Conservation (phyloP, 2,797 vertebrate genomes). For the Chelon labrosus region DNA sequence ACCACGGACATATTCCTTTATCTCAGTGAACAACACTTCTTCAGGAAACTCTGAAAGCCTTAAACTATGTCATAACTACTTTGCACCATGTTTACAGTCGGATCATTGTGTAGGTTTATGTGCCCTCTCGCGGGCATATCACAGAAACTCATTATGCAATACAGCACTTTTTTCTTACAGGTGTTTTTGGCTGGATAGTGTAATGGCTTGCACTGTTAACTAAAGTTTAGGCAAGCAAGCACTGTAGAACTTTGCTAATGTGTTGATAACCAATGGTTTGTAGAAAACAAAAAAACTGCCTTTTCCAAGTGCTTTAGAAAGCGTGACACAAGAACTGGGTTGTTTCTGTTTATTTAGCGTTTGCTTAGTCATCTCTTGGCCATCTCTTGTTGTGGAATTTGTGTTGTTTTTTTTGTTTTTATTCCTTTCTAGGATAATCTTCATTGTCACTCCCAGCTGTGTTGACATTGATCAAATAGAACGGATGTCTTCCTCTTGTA, state of each 20-base stretch:
- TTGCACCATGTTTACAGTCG: conserved; percentile 85
- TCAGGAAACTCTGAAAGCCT: conserved; percentile 88
- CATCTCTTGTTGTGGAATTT: conserved; percentile 50
- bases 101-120: conserved; percentile 77
- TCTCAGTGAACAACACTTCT: conserved; percentile 84
- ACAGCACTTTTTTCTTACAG: conserved; percentile 85
- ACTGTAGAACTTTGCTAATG: conserved; percentile 81
- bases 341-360: conserved; percentile 38
- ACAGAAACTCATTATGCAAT: conserved; percentile 86
- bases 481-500: conserved; percentile 53
- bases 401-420: background rate
- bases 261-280: conserved; percentile 75
- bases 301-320: conserved; percentile 82
- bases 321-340: conserved; percentile 58
- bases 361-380: conserved; percentile 54
- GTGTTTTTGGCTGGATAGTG: conserved; percentile 79
- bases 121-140: conserved; percentile 48
- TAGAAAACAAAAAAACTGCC: conserved; percentile 59
- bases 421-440: background rate
- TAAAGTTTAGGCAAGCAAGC: conserved; percentile 73
- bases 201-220: conserved; percentile 81
- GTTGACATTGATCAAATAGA: conserved; percentile 27
- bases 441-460: conserved; percentile 33
- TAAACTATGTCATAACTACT: conserved; percentile 85
- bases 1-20: conserved; percentile 72